Conservation (phyloP, 2,797 vertebrate species). For the Pygocentrus nattereri region DNA sequence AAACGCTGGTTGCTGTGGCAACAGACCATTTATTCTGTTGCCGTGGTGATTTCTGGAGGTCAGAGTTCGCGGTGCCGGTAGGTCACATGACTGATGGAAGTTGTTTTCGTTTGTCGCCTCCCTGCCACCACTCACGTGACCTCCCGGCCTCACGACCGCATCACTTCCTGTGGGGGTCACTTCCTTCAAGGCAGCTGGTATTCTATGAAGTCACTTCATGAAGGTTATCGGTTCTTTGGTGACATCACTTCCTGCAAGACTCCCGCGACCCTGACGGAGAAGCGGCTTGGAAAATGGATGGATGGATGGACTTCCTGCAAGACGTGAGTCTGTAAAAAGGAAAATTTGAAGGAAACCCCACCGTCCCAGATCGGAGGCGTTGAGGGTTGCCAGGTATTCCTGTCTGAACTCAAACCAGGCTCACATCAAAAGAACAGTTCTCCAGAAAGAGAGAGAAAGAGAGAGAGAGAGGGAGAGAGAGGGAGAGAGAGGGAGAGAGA, state of each 20-base stretch:
- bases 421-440: too few relatives aligned
- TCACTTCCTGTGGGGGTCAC: background rate
- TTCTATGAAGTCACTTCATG: conserved; percentile 13
- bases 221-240: background rate
- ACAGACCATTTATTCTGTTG: background rate
- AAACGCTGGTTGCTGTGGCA: background rate
- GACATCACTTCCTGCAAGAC: background rate
- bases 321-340: too few relatives aligned
- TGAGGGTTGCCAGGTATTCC: too few relatives aligned
- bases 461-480: too few relatives aligned
- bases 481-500: too few relatives aligned
- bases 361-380: too few relatives aligned
- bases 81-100: conserved; percentile 75
- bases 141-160: conserved; percentile 63
- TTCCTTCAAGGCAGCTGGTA: background rate
- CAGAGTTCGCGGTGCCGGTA: conserved; percentile 64
- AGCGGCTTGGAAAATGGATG: too few relatives aligned
- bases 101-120: conserved; percentile 28
- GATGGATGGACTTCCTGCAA: too few relatives aligned
- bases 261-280: too few relatives aligned
- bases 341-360: too few relatives aligned
- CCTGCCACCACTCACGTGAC: conserved; percentile 70
- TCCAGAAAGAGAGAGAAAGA: too few relatives aligned
- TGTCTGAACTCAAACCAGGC: too few relatives aligned
- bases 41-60: conserved; percentile 29